phyloP scores from a whole-genome alignment of 2,113 vertebrate species.

The Syngnathoides biaculeatus region DNA sequence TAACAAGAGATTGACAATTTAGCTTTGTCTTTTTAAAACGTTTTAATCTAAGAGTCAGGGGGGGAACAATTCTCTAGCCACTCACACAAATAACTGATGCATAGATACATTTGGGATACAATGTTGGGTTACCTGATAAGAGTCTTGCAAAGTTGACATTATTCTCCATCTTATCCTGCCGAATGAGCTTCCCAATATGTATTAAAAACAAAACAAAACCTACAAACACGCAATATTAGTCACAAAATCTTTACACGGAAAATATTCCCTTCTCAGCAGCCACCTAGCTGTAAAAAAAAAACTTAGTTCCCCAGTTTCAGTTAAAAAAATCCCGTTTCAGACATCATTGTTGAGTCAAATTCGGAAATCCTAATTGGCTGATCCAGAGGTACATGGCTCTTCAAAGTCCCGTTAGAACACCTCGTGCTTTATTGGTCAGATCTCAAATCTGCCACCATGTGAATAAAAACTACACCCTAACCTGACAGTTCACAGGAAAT shows the following conservation, averaged over 20 bases:
- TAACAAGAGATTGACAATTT: not conserved
- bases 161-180: slow-evolving; percentile 43
- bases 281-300: not conserved
- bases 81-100: not conserved
- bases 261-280: not conserved
- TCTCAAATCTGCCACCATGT: not conserved
- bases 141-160: slow-evolving; percentile 43
- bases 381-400: not conserved
- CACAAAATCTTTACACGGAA: not conserved
- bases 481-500: slow-evolving; percentile 47
- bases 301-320: slow-evolving; percentile 15
- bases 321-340: slow-evolving; percentile 7
- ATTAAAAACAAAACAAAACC: not conserved
- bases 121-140: slow-evolving; percentile 60
- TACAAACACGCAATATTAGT: not conserved
- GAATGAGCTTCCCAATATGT: slow-evolving; percentile 24
- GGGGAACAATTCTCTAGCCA: not conserved
- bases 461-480: not conserved
- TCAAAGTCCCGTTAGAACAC: not conserved
- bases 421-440: not conserved
- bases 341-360: no score
- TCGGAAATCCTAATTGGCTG: not conserved
- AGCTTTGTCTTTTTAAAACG: not conserved
- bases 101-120: not conserved
- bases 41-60: not conserved